Percentiles rank a stretch among this genome's conserved stretches.
phyloP scores from a whole-genome alignment of 2,888 invertebrate genomes.

The Athrips mouffetella region DNA sequence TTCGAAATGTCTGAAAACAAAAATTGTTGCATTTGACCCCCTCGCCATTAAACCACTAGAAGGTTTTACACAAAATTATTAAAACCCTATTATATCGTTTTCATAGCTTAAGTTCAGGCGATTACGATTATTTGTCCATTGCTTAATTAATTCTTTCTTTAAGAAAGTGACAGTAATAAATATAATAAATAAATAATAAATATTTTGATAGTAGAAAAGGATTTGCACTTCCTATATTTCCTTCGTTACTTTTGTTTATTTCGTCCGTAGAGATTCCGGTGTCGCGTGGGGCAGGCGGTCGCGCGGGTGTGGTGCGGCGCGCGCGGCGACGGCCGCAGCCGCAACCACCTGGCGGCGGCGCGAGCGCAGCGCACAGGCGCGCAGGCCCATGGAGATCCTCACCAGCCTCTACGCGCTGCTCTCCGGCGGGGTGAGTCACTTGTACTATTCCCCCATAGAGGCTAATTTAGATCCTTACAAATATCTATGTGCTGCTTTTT shows the following conservation, averaged over 20 bases:
- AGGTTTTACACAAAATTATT: no score
- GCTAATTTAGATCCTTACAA: no score
- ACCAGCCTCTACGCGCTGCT: constrained; percentile 75
- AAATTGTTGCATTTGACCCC: no score
- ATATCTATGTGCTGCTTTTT: no score
- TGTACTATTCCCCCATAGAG: not conserved
- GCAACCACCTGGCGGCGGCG: constrained; percentile 64
- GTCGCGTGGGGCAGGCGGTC: constrained; percentile 56
- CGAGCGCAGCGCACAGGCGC: constrained; percentile 65
- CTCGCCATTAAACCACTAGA: no score
- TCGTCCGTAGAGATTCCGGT: constrained; percentile 61
- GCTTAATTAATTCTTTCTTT: no score
- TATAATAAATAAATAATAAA: not conserved
- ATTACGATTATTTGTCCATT: no score
- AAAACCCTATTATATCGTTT: no score
- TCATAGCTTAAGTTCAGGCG: no score
- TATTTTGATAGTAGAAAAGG: not conserved
- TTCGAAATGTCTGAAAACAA: no score
- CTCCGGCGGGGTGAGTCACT: constrained; percentile 62
- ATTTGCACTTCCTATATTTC: not conserved
- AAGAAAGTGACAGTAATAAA: no score
- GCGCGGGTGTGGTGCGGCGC: constrained; percentile 40
- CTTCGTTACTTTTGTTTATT: no score
- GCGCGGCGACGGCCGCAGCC: constrained; percentile 45
- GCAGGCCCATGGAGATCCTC: constrained; percentile 76